phyloP scores from a whole-genome alignment of 1,140 invertebrate species.

The Venustaconcha ellipsiformis region DNA sequence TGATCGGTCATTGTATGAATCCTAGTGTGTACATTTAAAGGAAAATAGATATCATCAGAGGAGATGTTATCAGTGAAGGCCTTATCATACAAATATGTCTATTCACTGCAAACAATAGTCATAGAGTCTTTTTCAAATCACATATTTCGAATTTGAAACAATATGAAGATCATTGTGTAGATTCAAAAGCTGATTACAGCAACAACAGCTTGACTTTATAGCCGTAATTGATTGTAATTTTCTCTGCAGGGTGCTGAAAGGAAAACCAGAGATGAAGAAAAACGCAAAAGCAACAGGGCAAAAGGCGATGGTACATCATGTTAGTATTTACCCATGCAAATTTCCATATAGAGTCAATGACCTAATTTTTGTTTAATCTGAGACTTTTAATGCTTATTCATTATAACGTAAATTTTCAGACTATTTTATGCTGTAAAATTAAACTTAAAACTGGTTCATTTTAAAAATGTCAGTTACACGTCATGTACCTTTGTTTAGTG shows the following conservation, averaged over 20 bases:
- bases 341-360: neutral
- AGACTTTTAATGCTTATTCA: no score
- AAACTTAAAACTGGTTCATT: no score
- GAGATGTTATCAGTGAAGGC: no score
- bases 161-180: neutral
- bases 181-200: neutral
- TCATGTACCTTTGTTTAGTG: no score
- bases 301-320: constrained; percentile 17
- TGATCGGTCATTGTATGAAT: no score
- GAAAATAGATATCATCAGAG: no score
- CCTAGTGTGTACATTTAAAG: no score
- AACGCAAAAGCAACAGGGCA: constrained; percentile 72
- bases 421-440: no score
- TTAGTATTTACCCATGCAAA: neutral
- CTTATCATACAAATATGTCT: no score
- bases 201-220: neutral
- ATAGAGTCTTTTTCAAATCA: neutral
- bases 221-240: neutral
- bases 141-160: constrained; percentile 1
- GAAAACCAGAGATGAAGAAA: constrained; percentile 98
- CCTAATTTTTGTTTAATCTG: constrained; percentile 6
- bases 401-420: no score
- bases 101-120: neutral
- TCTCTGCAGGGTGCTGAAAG: constrained; percentile 91
- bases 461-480: no score